Percentiles rank a stretch among this genome's conserved stretches.
phyloP scores from a whole-genome alignment of 2,113 vertebrate genomes.

The Pygathrix nemaeus region DNA sequence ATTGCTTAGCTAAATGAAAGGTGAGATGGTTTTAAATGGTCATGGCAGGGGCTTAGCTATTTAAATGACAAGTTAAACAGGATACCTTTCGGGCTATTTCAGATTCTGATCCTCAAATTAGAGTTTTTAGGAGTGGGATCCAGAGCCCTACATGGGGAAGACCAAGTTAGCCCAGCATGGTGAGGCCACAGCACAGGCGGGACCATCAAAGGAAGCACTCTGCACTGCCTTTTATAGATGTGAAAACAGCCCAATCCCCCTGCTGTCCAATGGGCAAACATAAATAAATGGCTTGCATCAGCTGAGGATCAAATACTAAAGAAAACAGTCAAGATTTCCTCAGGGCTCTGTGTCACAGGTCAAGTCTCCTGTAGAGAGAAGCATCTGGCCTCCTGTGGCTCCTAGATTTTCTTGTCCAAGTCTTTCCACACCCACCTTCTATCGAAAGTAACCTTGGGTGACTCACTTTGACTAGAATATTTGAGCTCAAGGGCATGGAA shows the following conservation, averaged over 20 bases:
- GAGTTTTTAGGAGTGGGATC: slow-evolving; percentile 69
- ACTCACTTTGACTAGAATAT: background rate
- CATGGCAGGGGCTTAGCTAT: slow-evolving; percentile 56
- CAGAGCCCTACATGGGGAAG: slow-evolving; percentile 51
- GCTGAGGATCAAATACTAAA: slow-evolving; percentile 44
- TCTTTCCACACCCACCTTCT: background rate
- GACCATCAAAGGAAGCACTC: slow-evolving; percentile 62
- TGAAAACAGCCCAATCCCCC: background rate
- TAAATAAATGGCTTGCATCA: slow-evolving; percentile 72
- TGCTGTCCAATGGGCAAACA: slow-evolving; percentile 14
- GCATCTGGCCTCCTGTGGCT: background rate
- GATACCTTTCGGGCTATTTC: slow-evolving; percentile 60
- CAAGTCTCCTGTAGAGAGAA: background rate
- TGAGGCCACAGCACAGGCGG: background rate
- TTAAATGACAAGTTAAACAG: slow-evolving; percentile 62
- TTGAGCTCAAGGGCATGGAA: background rate
- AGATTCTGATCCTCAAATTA: slow-evolving; percentile 66
- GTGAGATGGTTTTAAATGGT: slow-evolving; percentile 64
- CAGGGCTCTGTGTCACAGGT: slow-evolving; percentile 32
- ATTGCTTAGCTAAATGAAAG: slow-evolving; percentile 74
- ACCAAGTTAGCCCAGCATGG: slow-evolving; percentile 55
- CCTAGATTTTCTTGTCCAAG: background rate
- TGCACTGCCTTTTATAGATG: slow-evolving; percentile 67
- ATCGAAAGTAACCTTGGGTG: background rate
- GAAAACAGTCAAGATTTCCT: slow-evolving; percentile 40